Base-by-base conservation (phyloP, 2,113 vertebrate species). In the Thymallus thymallus region DNA sequence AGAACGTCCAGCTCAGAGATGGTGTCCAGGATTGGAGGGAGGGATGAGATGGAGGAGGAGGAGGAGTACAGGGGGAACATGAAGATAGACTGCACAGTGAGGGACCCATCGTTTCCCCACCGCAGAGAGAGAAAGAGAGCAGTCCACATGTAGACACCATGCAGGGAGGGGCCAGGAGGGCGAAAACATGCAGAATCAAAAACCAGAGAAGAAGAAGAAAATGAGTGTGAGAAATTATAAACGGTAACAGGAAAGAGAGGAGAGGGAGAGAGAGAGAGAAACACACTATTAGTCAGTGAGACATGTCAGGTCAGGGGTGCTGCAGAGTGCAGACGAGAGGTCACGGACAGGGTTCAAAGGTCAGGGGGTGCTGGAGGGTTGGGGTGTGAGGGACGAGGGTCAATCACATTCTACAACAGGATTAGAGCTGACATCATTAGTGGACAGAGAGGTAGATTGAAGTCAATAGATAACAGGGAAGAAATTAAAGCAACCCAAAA, bases 1-100 rank as follows among this genome's bases (percentile, higher is more conserved):
- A 96, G 91, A 65, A 92, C 79, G 79, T 97, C 95, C 3, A 95
- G 75, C 90, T 98, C 96, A 0, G 91, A 95, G 88, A 97, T 92
- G 32, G 94, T 91, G 79, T 93, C 85, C 12, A 95, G 87, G 75
- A 91, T 89, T 71, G 90, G 89, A 29, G 91, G 89, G 73, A 92
- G 90, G 76, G 90, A 93, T 84, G 94, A 91, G 72, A 90, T 91
- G 80, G 85, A 91, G 64, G 92, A 93, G 68, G 93, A 93, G 3
- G 92, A 92, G 73, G 90, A 91, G 68, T 94, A 93, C n/a, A 93
- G 85, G 0, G 92, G 91, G 71, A 93, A 94, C 85, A 93, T 64
- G 79, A 93, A 93, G 86, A 91, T 84, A 58, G 92, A 92, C 94
- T 96, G 78, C 61, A 85, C 73, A 71, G 70, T 62, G 75, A n/a